Evolutionary conservation across 2,113 vertebrate genomes (phyloP).

Genomic region (Leiothrix lutea): DNA sequence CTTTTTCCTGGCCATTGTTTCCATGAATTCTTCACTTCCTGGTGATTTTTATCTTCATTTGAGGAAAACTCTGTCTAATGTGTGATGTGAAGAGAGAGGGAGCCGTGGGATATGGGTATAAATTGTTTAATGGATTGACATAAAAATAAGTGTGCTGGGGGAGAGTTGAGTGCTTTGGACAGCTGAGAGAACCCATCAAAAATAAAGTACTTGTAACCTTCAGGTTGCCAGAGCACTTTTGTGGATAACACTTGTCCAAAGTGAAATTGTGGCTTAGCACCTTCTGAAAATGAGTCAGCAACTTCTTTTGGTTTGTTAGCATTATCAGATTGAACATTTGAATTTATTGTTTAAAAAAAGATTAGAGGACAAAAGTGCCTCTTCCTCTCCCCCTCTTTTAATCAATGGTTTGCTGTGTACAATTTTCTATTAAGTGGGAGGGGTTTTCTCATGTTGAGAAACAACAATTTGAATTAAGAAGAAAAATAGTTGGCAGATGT

Average conservation of each 20-base stretch:
- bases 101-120: not conserved
- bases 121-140: not conserved
- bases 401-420: not conserved
- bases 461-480: not conserved
- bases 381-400: not conserved
- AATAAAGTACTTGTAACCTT: not conserved
- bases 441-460: not conserved
- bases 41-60: not conserved
- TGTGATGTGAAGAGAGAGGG: not conserved
- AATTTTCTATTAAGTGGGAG: not conserved
- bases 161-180: not conserved
- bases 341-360: not conserved
- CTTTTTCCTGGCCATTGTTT: not conserved
- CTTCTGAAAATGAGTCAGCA: constrained; percentile 39
- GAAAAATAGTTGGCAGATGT: not conserved
- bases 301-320: not conserved
- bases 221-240: not conserved
- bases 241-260: constrained; percentile 14
- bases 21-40: not conserved
- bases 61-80: not conserved
- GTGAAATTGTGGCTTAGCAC: constrained; percentile 29
- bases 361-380: not conserved
- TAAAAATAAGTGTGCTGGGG: not conserved
- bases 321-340: not conserved
- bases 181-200: not conserved